Evolutionary conservation across 2,797 vertebrate genomes (phyloP), one percentile per base, ranked within the genome.

Genomic region (Malurus splendens): DNA sequence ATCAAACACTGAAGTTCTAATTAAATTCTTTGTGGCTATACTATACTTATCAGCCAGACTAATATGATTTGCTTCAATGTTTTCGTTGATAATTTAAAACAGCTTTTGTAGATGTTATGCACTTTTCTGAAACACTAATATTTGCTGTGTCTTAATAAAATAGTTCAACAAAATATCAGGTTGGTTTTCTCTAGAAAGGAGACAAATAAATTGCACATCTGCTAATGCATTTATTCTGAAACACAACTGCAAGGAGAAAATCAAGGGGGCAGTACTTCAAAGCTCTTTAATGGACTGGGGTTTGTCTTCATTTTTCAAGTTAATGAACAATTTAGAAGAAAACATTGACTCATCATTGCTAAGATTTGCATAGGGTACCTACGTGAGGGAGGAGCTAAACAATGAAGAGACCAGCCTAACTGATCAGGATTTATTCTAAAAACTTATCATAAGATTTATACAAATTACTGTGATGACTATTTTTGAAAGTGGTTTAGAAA

Each of bases 1-100:
- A 75, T 54, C 62, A 87, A 91, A 78, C 56, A 12, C 14, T 70
- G 79, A 80, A 92, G 62, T 72, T 80, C 30, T 86, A 90, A 92
- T 92, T 89, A 90, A 85, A 91, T 78, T 85, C 27, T 87, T 72
- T 66, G 38, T 41, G n/a, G 33, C 32, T 65, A 52, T 55, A 41
- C 8, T 68, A 38, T 45, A 89, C 18, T 94, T 92, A 81, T 66
- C 73, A 87, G 17, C n/a, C 73, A 76, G 32, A 42, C 42, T 87
- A 76, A 91, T 81, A 73, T 23, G 18, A 91, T 90, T 90, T 90
- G 32, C 28, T 87, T 87, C 76, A 81, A 17, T 56, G 30, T 89
- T 90, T 81, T 90, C 3, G 1, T 32, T 44, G 62, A 65, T 81
- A 86, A 80, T 87, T 82, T 82, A 85, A 87, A 76, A 75, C 19